These are phyloP conservation scores for Ephialtes manifestator DNA, from an alignment of 2,888 invertebrate species.

Conservation along the genomic window DNA sequence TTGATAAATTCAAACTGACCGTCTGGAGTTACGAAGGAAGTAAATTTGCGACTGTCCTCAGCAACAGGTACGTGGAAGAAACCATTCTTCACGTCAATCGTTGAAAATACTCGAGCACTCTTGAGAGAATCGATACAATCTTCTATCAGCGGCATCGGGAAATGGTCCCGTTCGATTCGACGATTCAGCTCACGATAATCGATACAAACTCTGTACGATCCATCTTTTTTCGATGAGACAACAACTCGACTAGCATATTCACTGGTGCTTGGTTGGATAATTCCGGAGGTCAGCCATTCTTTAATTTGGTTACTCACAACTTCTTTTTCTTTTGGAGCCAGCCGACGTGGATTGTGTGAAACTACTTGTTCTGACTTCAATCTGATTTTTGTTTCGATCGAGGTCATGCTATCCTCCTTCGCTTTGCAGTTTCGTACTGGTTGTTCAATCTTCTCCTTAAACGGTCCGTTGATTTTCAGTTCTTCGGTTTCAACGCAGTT, in stretches of 20 bases:
- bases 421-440: too few species aligned
- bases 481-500: too few species aligned
- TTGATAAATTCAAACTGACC: slow-evolving; percentile 70
- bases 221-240: slow-evolving; percentile 70
- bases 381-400: slow-evolving; percentile 66
- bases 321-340: slow-evolving; percentile 54
- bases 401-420: too few species aligned
- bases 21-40: slow-evolving; percentile 71
- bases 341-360: slow-evolving; percentile 29
- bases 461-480: too few species aligned
- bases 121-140: slow-evolving; percentile 69
- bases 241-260: slow-evolving; percentile 69
- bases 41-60: slow-evolving; percentile 68
- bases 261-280: slow-evolving; percentile 65
- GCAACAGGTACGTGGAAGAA: slow-evolving; percentile 73
- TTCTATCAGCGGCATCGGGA: slow-evolving; percentile 74
- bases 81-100: slow-evolving; percentile 69
- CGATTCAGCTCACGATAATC: slow-evolving; percentile 72
- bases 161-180: slow-evolving; percentile 68
- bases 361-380: slow-evolving; percentile 66
- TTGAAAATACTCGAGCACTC: slow-evolving; percentile 48
- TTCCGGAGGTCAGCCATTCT: slow-evolving; percentile 73
- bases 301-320: slow-evolving; percentile 69
- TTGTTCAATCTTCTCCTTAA: too few species aligned
- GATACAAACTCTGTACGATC: too few species aligned